A percentile compares a stretch with the other conserved stretches of the same genome.
Conservation (phyloP, 1,140 invertebrate species). For the Coptotermes formosanus region DNA sequence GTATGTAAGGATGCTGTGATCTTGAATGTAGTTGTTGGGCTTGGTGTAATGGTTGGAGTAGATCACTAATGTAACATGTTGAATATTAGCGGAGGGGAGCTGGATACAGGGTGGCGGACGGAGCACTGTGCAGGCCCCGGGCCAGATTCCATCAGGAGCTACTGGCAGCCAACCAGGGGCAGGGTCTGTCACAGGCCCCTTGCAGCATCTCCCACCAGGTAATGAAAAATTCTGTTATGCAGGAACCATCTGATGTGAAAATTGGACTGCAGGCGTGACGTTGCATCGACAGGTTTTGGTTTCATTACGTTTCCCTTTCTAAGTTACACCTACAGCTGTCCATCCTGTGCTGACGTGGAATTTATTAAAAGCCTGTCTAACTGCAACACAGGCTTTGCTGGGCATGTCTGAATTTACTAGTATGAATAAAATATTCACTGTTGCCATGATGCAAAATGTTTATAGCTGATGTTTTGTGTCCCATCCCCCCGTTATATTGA, state of each 20-base stretch:
- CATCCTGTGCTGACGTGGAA: no score
- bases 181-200: constrained; percentile 55
- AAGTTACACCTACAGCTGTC: neutral
- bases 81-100: constrained; percentile 66
- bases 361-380: no score
- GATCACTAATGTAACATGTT: neutral
- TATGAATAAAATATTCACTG: no score
- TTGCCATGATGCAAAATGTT: no score
- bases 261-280: neutral
- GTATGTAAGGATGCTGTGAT: no score
- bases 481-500: no score
- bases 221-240: constrained; percentile 22
- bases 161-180: constrained; percentile 40
- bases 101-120: constrained; percentile 74
- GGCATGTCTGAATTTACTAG: no score
- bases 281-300: neutral
- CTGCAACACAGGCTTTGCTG: no score
- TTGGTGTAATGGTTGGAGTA: neutral
- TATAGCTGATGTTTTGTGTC: no score
- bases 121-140: constrained; percentile 43
- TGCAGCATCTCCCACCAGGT: constrained; percentile 50
- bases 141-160: constrained; percentile 42
- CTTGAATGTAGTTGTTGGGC: no score
- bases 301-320: neutral
- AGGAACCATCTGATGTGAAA: neutral